Evolutionary conservation across 1,140 invertebrate species (phyloP).

Genomic region (Radopholus similis): DNA sequence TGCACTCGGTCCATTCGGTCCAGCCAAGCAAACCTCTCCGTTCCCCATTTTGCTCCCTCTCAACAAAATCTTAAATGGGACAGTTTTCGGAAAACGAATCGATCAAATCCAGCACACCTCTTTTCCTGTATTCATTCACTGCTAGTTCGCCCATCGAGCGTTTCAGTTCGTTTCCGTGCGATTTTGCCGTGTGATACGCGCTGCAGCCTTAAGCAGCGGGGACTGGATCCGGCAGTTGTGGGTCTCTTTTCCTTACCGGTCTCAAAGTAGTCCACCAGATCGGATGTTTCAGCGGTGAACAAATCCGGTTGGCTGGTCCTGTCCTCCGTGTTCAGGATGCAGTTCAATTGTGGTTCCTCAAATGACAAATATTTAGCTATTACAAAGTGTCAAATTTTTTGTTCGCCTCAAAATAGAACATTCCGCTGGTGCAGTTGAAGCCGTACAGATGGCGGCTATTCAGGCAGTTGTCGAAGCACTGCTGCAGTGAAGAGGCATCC

Average conservation of each 20-base stretch:
- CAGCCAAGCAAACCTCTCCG: no score
- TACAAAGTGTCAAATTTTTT: not conserved
- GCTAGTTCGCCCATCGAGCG: no score
- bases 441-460: slow-evolving; percentile 52
- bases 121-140: no score
- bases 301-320: slow-evolving; percentile 49
- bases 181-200: no score
- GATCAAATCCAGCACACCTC: no score
- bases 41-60: no score
- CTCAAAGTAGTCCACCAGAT: slow-evolving; percentile 60
- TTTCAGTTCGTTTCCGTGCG: no score
- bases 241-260: slow-evolving; percentile 38
- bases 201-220: no score
- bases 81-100: no score
- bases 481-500: slow-evolving; percentile 48
- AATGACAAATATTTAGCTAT: not conserved
- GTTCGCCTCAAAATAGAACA: slow-evolving; percentile 57
- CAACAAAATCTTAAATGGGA: no score
- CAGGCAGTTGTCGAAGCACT: slow-evolving; percentile 59
- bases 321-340: slow-evolving; percentile 58
- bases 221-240: no score
- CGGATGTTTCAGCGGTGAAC: slow-evolving; percentile 56
- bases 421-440: slow-evolving; percentile 52
- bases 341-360: slow-evolving; percentile 58
- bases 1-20: slow-evolving; percentile 34